Conservation (phyloP, 2,888 invertebrate species). For the Hyalella azteca region DNA sequence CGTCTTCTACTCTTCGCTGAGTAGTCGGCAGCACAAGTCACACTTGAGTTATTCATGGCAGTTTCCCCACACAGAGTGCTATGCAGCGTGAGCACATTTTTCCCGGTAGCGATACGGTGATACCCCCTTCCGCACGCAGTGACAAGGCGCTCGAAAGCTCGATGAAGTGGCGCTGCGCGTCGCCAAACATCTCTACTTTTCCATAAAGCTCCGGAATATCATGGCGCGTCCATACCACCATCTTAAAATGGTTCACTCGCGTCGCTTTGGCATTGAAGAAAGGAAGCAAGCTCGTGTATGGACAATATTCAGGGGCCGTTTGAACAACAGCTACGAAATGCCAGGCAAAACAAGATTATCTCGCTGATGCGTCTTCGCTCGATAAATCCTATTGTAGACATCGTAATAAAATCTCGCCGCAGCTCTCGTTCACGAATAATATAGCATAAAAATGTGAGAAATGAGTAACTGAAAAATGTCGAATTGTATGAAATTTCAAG, state of each 20-base stretch:
- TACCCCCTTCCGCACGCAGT: no score
- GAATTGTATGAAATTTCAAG: no score
- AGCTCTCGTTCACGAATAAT: not conserved
- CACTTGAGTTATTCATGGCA: slow-evolving; percentile 6
- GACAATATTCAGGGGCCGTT: not conserved
- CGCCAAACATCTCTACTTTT: not conserved
- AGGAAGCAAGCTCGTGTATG: not conserved
- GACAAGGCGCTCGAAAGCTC: not conserved
- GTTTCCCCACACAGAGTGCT: not conserved
- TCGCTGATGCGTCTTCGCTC: slow-evolving; percentile 1
- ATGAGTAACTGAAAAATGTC: no score
- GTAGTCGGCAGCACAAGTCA: no score
- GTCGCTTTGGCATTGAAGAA: not conserved
- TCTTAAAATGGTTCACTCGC: not conserved
- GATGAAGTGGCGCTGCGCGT: not conserved
- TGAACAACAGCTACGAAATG: not conserved
- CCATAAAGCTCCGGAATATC: not conserved
- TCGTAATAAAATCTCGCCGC: not conserved
- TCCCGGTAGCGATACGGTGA: not conserved
- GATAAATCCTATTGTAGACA: not conserved
- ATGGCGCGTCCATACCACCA: not conserved
- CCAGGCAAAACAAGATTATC: slow-evolving; percentile 22
- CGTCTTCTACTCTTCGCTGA: no score
- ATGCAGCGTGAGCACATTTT: not conserved
- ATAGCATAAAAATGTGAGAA: no score